phyloP scores from a whole-genome alignment of 2,113 vertebrate genomes.

The Leiothrix lutea region DNA sequence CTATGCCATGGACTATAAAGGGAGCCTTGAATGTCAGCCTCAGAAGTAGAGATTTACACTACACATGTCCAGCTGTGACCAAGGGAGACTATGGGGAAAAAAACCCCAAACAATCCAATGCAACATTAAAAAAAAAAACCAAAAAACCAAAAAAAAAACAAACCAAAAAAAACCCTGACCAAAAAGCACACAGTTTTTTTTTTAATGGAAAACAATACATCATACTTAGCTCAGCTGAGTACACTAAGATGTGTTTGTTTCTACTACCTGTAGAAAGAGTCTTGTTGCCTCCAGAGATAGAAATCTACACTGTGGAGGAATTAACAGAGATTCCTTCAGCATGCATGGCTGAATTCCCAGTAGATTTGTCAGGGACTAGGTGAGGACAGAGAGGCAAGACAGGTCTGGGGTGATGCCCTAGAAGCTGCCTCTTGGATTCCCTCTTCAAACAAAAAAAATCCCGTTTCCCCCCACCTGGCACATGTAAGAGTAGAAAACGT shows the following conservation, averaged over 20 bases:
- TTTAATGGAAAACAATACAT: background rate
- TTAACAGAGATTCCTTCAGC: background rate
- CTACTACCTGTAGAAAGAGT: background rate
- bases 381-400: background rate
- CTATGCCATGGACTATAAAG: background rate
- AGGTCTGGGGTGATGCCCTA: background rate
- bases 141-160: too few relatives aligned
- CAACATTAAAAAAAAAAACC: rapidly evolving
- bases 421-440: background rate
- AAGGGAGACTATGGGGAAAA: background rate
- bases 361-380: background rate
- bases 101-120: background rate
- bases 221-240: background rate
- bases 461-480: background rate
- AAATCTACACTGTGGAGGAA: background rate
- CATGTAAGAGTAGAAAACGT: background rate
- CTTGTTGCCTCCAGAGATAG: background rate
- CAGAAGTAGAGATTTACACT: background rate
- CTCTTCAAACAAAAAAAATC: background rate
- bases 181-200: rapidly evolving
- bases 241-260: background rate
- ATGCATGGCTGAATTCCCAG: background rate
- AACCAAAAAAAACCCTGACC: too few relatives aligned
- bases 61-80: background rate
- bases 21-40: background rate